Evolutionary conservation across 2,113 vertebrate genomes (phyloP), one percentile per base, ranked within the genome.

Genomic region (Hyperoodon ampullatus): DNA sequence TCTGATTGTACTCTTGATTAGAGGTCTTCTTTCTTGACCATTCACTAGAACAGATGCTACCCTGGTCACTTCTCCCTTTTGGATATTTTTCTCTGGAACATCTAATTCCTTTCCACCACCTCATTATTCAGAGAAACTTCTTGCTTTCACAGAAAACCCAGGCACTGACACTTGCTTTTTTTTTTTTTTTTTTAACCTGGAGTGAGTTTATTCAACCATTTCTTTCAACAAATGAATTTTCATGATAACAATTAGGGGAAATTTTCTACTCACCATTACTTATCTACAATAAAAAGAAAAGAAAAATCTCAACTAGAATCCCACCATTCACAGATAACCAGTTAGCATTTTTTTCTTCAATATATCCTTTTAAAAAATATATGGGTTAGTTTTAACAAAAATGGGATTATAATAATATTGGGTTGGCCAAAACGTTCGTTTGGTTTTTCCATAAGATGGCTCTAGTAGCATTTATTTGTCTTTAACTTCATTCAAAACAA

Each of bases 201-300:
- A 82, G 55, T 87, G 16, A 72, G 30, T 9, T 39, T 88, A 75
- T 82, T 39, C 78, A 90, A 71, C 26, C 8, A 24, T 87, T 80
- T 61, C 77, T 80, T 42, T 92, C 21, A 84, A 68, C 61, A 81
- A 80, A 81, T 30, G n/a, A 72, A 80, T 91, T 80, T 92, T 44
- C 11, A 9, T 78, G 68, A 66, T 60, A 47, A 77, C 55, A 61
- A 50, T 80, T n/a, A 80, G 33, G 21, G 16, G 30, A 82, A 68
- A 74, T 19, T 60, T 93, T 88, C 18, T 9, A 80, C 26, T 81
- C 60, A 86, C 35, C 39, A 26, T 80, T 92, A 83, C 11, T 42
- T 72, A 47, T 24, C 24, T 66, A 3, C 74, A 75, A 58, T 58
- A 87, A 95, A 87, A 81, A 95, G 66, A 87, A 92, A 81, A 80